These are phyloP conservation scores for Macrobrachium rosenbergii DNA, from an alignment of 1,140 invertebrate genomes.

Conservation along the genomic window DNA sequence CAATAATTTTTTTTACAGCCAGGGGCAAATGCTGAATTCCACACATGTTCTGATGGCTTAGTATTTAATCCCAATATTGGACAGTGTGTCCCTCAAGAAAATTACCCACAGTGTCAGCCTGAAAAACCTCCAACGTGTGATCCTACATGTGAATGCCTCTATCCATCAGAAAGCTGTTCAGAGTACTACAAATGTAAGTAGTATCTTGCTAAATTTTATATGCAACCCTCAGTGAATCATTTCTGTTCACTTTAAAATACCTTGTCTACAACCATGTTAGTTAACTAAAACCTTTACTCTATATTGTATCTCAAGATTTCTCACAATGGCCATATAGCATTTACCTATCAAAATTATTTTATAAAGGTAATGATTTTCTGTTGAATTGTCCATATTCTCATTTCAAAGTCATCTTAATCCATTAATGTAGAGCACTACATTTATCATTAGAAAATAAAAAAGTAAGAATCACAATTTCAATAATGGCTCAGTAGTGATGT, in stretches of 20 bases:
- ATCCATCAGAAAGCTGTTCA: slow-evolving; percentile 40
- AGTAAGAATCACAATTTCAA: too few relatives aligned
- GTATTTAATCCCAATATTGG: slow-evolving; percentile 41
- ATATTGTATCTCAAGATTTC: background rate
- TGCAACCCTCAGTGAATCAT: too few relatives aligned
- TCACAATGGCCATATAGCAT: background rate
- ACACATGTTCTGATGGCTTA: slow-evolving; percentile 43
- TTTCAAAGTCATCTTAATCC: too few relatives aligned
- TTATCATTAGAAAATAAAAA: background rate
- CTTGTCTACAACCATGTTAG: background rate
- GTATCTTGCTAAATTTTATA: background rate
- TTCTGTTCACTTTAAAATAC: too few relatives aligned
- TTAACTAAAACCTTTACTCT: background rate
- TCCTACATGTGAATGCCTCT: slow-evolving; percentile 53
- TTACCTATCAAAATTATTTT: background rate
- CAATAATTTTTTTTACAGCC: slow-evolving; percentile 18
- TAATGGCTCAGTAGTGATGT: too few relatives aligned
- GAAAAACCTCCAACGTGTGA: slow-evolving; percentile 50
- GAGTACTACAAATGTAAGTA: slow-evolving; percentile 57
- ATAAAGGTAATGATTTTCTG: too few relatives aligned
- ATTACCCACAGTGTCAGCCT: slow-evolving; percentile 48
- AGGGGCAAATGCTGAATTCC: slow-evolving; percentile 40
- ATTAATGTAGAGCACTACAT: too few relatives aligned
- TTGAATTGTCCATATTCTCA: too few relatives aligned
- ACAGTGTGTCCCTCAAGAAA: slow-evolving; percentile 41